A percentile compares a stretch with the other conserved stretches of the same genome.
Evolutionary conservation across 1,140 invertebrate species (phyloP).

Genomic region (Philopotamus ludificatus): DNA sequence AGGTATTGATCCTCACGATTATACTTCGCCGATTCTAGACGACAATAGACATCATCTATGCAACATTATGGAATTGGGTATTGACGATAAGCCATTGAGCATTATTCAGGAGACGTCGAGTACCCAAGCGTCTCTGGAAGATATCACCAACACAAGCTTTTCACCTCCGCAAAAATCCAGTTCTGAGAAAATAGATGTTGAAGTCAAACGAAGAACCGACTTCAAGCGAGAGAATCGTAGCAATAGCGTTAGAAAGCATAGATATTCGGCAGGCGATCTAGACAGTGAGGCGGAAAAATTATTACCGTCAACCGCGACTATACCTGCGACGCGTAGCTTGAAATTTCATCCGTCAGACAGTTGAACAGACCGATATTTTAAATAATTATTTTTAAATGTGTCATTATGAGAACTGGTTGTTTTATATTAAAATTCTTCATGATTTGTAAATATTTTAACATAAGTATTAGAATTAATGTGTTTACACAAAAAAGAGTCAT

Average conservation of each 20-base stretch:
- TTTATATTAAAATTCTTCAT: slow-evolving; percentile 12
- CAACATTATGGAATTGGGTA: slow-evolving; percentile 37
- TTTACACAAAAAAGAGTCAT: slow-evolving; percentile 9
- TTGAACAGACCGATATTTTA: slow-evolving; percentile 21
- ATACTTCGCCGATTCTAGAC: slow-evolving; percentile 20
- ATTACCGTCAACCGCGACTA: slow-evolving; percentile 46
- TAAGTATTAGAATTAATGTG: slow-evolving; percentile 23
- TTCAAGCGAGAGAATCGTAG: slow-evolving; percentile 46
- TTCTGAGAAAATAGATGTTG: slow-evolving; percentile 38
- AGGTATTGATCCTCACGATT: slow-evolving; percentile 48
- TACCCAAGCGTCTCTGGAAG: slow-evolving; percentile 36
- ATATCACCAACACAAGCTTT: slow-evolving; percentile 33
- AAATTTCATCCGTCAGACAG: slow-evolving; percentile 46
- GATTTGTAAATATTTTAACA: slow-evolving; percentile 10
- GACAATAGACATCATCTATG: slow-evolving; percentile 32
- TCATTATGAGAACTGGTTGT: slow-evolving; percentile 10
- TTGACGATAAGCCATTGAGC: slow-evolving; percentile 33
- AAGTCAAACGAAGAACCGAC: slow-evolving; percentile 33
- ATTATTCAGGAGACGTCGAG: slow-evolving; percentile 40
- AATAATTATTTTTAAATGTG: slow-evolving; percentile 15
- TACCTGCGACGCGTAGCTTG: slow-evolving; percentile 52
- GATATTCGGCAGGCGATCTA: slow-evolving; percentile 53
- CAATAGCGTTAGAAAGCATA: slow-evolving; percentile 48
- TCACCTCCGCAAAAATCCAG: slow-evolving; percentile 34
- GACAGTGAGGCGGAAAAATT: slow-evolving; percentile 51